A percentile compares a stretch with the other conserved stretches of the same genome.
These are phyloP conservation scores for Marasmarcha lunaedactyla DNA, from an alignment of 2,888 invertebrate genomes.

Conservation along the genomic window DNA sequence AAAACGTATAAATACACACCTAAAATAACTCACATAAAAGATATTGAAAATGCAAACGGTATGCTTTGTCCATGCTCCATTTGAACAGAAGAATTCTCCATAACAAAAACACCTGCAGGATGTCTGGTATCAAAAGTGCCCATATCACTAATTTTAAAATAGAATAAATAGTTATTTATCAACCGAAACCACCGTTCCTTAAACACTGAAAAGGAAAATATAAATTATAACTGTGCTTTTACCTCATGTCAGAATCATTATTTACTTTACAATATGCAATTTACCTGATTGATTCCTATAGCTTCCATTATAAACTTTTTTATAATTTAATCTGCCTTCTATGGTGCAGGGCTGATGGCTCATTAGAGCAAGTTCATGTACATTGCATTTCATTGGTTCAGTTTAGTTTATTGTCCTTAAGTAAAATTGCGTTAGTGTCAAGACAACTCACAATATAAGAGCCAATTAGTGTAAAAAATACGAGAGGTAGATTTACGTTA, in stretches of 20 bases:
- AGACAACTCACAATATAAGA: too few species aligned
- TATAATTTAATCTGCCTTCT: slow-evolving; percentile 80
- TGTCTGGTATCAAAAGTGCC: slow-evolving; percentile 74
- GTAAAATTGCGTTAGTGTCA: too few species aligned
- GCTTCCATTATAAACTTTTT: slow-evolving; percentile 69
- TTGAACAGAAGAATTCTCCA: slow-evolving; percentile 79
- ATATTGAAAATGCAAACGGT: slow-evolving; percentile 81
- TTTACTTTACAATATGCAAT: too few species aligned
- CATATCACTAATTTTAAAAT: slow-evolving; percentile 77
- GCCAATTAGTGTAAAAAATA: too few species aligned
- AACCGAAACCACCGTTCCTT: slow-evolving; percentile 85
- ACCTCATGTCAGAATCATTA: slow-evolving; percentile 1
- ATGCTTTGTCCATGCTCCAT: slow-evolving; percentile 76
- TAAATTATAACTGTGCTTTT: slow-evolving; percentile 4
- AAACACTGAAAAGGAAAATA: slow-evolving; percentile 65
- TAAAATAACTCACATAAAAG: slow-evolving; percentile 63
- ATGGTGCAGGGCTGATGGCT: slow-evolving; percentile 73
- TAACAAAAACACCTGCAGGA: slow-evolving; percentile 79
- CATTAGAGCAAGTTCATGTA: slow-evolving; percentile 74
- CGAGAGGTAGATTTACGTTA: too few species aligned
- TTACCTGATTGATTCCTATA: slow-evolving; percentile 64
- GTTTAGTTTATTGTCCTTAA: too few species aligned
- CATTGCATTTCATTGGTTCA: slow-evolving; percentile 76
- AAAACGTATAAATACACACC: not conserved
- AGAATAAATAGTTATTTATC: slow-evolving; percentile 80